Evolutionary conservation across 1,140 invertebrate species (phyloP), one percentile per base, ranked within the genome.

Genomic region (Euborellia annulipes): DNA sequence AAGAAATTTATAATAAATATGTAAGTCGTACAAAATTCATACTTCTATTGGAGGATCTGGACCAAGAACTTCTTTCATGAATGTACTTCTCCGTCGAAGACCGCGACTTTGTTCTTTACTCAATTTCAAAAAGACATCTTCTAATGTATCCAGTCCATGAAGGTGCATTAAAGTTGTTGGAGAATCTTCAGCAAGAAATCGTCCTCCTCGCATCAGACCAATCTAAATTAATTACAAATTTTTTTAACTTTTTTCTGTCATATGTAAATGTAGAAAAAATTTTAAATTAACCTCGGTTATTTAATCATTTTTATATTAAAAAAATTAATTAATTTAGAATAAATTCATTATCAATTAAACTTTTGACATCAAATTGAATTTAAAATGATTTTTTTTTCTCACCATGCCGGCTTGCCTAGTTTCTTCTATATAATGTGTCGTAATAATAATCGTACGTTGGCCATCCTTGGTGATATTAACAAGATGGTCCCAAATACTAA

Each of bases 21-120:
- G 11, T 17, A 20, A 38, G 4, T 38, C 4, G 19, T 6, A 6
- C 4, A 17, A 20, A 6, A 38, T 20, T 6, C 4, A 38, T 20
- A 16, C 19, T n/a, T 38, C 14, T 13, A 18, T 27, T 41, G 20
- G 13, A 4, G 23, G 23, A 6, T 27, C 23, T 6, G 23, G 36
- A 11, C 36, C 36, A 36, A 48, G 60, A 50, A 93, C 70, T 54
- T 75, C 75, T 59, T 78, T 78, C 0, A 81, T 62, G 43, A 85
- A 85, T 46, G 79, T 85, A 16, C 81, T 85, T 14, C 82, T 63
- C 3, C 84, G 67, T 32, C 80, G 62, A 52, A 85, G 81, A 21
- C 81, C 81, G 68, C 77, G 73, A 58, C 85, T 87, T 61, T 86
- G 82, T 36, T 79, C 58, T 0, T 83, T 61, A 48, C 74, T 76